Evolutionary conservation across 2,797 vertebrate genomes (phyloP).

Genomic region (Sandelia bainsii): DNA sequence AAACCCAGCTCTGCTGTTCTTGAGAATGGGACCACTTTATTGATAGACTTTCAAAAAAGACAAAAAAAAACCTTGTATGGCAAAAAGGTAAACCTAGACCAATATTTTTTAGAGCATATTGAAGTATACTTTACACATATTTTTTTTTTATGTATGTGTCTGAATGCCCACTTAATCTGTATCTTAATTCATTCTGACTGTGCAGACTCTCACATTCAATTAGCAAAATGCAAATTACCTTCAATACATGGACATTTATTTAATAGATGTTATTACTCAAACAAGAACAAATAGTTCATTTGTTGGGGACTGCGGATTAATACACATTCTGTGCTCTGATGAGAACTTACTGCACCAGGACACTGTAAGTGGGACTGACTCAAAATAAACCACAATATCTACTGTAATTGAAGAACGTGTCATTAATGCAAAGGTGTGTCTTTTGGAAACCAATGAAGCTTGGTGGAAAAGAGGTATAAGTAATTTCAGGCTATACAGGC

Average conservation of each 20-base stretch:
- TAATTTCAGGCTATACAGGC: neutral
- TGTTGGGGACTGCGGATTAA: neutral
- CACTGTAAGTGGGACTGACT: neutral
- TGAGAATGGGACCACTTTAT: no score
- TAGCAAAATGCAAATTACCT: no score
- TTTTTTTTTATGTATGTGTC: no score
- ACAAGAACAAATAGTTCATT: neutral
- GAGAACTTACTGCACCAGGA: neutral
- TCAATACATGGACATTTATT: no score
- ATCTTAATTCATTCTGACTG: neutral
- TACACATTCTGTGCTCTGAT: neutral
- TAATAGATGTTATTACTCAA: neutral
- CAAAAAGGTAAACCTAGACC: no score
- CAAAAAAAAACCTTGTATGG: no score
- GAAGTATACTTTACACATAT: no score
- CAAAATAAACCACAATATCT: neutral
- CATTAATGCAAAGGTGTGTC: neutral
- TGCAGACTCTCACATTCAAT: no score
- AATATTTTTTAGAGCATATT: no score
- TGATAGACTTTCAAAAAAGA: no score
- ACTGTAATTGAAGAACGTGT: constrained; percentile 4
- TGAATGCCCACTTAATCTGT: neutral
- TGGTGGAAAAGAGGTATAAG: neutral
- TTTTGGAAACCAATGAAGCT: neutral
- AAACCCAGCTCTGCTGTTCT: no score